These are phyloP conservation scores for Autographa pulchrina DNA, from an alignment of 2,888 invertebrate genomes.

Conservation along the genomic window DNA sequence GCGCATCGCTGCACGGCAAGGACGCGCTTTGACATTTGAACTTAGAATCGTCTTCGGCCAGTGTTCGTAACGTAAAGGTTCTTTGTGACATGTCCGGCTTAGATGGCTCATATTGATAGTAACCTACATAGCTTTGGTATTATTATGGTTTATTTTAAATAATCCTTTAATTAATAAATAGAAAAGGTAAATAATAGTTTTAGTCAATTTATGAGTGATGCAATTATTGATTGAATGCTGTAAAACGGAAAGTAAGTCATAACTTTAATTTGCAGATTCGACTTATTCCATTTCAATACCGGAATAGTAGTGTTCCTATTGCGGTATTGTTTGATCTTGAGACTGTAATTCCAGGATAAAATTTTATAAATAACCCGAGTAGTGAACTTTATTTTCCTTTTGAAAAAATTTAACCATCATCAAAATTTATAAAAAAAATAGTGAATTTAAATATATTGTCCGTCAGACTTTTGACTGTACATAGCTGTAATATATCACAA, in stretches of 20 bases:
- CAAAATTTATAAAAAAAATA: not conserved
- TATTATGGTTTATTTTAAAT: constrained; percentile 10
- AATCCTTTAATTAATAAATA: not conserved
- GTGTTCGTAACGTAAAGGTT: constrained; percentile 65
- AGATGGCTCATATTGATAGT: constrained; percentile 41
- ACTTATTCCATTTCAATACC: too few relatives aligned
- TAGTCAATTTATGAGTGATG: not conserved
- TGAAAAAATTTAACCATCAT: not conserved
- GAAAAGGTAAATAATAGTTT: not conserved
- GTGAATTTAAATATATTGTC: not conserved
- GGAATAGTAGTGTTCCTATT: too few relatives aligned
- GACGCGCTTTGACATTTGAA: constrained; percentile 87
- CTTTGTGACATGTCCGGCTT: constrained; percentile 72
- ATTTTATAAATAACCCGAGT: too few relatives aligned
- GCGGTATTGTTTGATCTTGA: too few relatives aligned
- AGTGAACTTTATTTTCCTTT: too few relatives aligned
- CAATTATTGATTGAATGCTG: not conserved
- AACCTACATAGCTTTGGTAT: constrained; percentile 36
- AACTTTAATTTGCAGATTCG: not conserved
- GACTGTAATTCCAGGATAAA: too few relatives aligned
- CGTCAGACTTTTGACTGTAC: not conserved
- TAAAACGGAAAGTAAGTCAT: not conserved
- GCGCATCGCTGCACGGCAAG: constrained; percentile 73
- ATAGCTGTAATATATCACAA: constrained; percentile 13
- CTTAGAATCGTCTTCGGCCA: constrained; percentile 78